These are phyloP conservation scores for Petrocephalus microphthalmus DNA, from an alignment of 2,113 vertebrate genomes.

Conservation along the genomic window DNA sequence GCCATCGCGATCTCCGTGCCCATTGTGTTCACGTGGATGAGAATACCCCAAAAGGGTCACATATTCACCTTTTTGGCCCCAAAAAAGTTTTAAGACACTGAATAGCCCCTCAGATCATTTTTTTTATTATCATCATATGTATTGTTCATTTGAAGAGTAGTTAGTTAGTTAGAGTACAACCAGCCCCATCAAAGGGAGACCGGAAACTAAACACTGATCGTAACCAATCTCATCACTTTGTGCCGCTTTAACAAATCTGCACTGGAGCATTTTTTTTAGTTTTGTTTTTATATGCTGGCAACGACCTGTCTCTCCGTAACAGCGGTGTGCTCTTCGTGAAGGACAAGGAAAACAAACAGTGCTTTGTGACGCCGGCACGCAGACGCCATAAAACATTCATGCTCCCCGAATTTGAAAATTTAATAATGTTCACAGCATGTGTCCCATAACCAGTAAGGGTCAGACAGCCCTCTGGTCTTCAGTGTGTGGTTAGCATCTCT, in stretches of 20 bases:
- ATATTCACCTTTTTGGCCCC: background rate
- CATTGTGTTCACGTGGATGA: slow-evolving; percentile 8
- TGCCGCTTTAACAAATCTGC: background rate
- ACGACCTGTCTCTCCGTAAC: background rate
- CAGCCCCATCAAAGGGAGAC: background rate
- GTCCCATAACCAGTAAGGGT: slow-evolving; percentile 10
- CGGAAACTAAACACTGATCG: background rate
- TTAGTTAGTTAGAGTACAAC: background rate
- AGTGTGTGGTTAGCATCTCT: background rate
- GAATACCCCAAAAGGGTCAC: background rate
- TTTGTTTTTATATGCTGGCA: background rate
- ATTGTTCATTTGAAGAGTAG: background rate
- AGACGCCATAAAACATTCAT: slow-evolving; percentile 33
- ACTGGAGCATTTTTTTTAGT: background rate
- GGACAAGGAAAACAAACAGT: slow-evolving; percentile 11
- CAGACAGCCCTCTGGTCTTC: background rate
- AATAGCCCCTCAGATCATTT: background rate
- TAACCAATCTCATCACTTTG: background rate
- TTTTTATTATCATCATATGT: background rate
- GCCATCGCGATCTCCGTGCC: background rate
- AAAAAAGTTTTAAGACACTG: background rate
- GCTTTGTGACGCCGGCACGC: slow-evolving; percentile 20
- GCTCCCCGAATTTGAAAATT: slow-evolving; percentile 34
- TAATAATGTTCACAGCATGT: slow-evolving; percentile 42
- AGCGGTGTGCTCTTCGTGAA: background rate